phyloP scores from a whole-genome alignment of 2,113 vertebrate genomes.

The Anthoscopus minutus region DNA sequence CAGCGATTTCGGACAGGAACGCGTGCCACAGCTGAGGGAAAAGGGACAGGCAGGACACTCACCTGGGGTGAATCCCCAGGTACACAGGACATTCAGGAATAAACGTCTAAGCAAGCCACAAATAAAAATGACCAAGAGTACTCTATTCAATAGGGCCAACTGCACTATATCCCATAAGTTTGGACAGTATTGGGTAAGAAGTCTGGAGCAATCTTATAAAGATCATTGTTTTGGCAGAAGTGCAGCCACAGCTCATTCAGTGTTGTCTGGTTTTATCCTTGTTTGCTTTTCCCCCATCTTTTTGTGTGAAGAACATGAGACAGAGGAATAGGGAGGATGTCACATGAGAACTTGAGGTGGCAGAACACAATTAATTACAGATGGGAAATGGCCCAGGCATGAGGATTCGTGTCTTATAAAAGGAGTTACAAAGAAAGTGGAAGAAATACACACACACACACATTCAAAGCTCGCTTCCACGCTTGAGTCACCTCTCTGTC shows the following conservation, averaged over 20 bases:
- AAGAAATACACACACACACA: background rate
- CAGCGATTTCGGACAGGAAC: background rate
- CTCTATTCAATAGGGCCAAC: too few species aligned
- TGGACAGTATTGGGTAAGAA: background rate
- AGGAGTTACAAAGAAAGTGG: background rate
- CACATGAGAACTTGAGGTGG: background rate
- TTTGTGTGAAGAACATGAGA: background rate
- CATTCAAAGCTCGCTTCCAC: background rate
- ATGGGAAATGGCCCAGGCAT: background rate
- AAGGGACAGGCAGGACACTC: background rate
- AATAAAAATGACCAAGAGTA: background rate
- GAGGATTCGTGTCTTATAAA: background rate
- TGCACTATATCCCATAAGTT: fast-evolving
- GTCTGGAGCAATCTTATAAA: background rate
- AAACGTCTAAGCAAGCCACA: background rate
- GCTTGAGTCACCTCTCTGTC: background rate
- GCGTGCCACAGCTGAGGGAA: background rate
- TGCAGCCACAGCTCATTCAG: background rate
- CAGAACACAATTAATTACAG: background rate
- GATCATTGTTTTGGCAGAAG: background rate
- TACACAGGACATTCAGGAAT: background rate
- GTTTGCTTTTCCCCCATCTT: background rate
- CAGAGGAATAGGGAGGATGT: background rate
- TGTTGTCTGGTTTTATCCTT: background rate
- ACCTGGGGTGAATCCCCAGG: background rate